phyloP scores from a whole-genome alignment of 2,797 vertebrate species.

The Amniataba percoides region DNA sequence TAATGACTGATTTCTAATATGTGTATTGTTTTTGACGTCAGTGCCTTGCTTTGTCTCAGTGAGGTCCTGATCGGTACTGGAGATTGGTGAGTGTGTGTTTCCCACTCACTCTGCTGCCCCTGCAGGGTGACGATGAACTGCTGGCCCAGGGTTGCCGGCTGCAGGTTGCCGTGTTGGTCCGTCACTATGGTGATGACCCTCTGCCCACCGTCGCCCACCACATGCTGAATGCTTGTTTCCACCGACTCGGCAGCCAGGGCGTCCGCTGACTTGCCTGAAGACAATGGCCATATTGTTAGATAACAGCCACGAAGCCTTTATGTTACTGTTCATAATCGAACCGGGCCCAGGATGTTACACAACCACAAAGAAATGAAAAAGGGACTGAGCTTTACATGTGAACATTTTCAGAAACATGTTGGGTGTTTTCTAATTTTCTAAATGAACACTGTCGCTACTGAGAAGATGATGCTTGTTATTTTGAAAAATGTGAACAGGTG shows the following conservation, averaged over 20 bases:
- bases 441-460: not conserved
- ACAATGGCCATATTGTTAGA: constrained; percentile 37
- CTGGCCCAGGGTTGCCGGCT: constrained; percentile 70
- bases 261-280: constrained; percentile 75
- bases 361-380: not conserved
- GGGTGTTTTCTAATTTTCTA: not conserved
- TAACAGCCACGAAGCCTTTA: constrained; percentile 13
- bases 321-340: not conserved
- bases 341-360: constrained; percentile 15
- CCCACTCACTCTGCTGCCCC: constrained; percentile 83
- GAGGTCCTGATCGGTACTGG: constrained; percentile 9
- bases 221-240: constrained; percentile 73
- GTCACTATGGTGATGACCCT: constrained; percentile 86
- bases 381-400: not conserved
- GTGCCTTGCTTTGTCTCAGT: not conserved
- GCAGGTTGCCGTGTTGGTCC: constrained; percentile 79
- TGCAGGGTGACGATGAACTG: constrained; percentile 85
- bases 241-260: constrained; percentile 61
- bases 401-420: not conserved
- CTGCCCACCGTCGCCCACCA: constrained; percentile 79
- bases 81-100: constrained; percentile 2
- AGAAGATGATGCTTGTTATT: not conserved
- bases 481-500: not conserved
- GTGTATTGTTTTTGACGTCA: not conserved
- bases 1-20: not conserved